Percentiles rank a stretch among this genome's conserved stretches.
These are phyloP conservation scores for Agrochola litura DNA, from an alignment of 2,888 invertebrate genomes.

Conservation along the genomic window DNA sequence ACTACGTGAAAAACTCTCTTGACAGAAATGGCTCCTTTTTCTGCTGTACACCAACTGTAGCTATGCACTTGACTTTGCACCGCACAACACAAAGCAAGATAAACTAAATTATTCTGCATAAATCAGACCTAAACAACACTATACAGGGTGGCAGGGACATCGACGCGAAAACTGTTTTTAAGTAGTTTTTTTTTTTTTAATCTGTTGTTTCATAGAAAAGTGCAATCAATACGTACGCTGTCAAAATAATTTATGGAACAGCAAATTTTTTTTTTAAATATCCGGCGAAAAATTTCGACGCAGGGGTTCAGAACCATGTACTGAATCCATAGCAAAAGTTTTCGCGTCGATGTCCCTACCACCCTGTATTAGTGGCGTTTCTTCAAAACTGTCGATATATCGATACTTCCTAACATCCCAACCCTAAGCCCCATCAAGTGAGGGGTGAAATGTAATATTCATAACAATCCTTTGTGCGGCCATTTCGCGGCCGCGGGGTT, in stretches of 20 bases:
- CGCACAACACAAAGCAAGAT: not conserved
- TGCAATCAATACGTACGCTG: no score
- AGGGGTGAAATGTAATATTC: constrained; percentile 84
- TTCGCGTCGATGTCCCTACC: no score
- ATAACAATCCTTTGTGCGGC: constrained; percentile 77
- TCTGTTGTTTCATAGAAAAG: no score
- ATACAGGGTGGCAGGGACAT: not conserved
- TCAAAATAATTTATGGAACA: no score
- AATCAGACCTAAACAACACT: not conserved
- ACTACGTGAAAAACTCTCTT: no score
- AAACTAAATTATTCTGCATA: not conserved
- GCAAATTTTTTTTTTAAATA: no score
- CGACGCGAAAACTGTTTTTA: no score
- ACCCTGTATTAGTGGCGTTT: no score
- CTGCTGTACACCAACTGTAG: not conserved
- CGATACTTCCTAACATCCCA: constrained; percentile 6
- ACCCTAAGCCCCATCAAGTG: constrained; percentile 48
- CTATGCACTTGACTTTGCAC: not conserved
- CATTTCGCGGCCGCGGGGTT: constrained; percentile 73
- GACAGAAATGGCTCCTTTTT: not conserved
- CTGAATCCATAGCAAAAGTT: no score
- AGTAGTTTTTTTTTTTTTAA: no score
- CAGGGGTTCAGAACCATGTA: no score
- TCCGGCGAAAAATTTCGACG: no score
- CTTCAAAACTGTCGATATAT: constrained; percentile 59